Base-by-base conservation (phyloP, 2,797 vertebrate genomes). In the Bradypus variegatus region DNA sequence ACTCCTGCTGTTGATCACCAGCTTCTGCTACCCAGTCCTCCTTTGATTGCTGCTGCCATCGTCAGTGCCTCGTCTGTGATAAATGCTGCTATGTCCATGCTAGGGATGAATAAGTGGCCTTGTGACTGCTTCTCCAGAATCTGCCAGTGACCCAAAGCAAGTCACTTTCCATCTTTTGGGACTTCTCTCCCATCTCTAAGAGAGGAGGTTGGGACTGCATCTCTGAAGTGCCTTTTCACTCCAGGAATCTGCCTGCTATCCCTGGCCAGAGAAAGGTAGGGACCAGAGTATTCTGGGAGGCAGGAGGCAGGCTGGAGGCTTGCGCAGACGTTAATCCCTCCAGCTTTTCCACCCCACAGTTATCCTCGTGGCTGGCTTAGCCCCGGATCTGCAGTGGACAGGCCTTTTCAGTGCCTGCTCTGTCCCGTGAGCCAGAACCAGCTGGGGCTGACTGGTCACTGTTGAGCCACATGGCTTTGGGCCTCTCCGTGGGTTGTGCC, bases 401-500 rank as follows among this genome's bases (percentile, higher is more conserved):
- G 79, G 48, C 77, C 88, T 64, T 73, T 69, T 33, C 50, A 50
- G 79, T 41, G 62, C 64, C 78, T 2, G 2, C 50, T 60, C 62
- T 2, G 10, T 27, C 31, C 48, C 0, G 23, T 48, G 81, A 88
- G 75, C 78, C 2, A 1, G 36, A 15, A 27, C 25, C 50, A 21
- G 29, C 89, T 3, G 2, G 53, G 23, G 60, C 67, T 25, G 25
- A 83, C 58, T 45, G 10, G 29, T 38, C 41, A 0, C 25, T 33
- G 55, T 38, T 21, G 19, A 23, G 50, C 9, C 9, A 16, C 70
- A 36, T 0, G 1, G 10, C 89, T 62, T 16, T 12, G 19, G 69
- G 87, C 58, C 55, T n/a, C 70, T 41, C 31, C 0, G 27, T 58
- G 67, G 48, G 19, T 1, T 0, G 0, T 53, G 36, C 29, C 27